Percentiles rank a stretch among this genome's conserved stretches.
Evolutionary conservation across 2,113 vertebrate species (phyloP).

Genomic region (Grus americana): DNA sequence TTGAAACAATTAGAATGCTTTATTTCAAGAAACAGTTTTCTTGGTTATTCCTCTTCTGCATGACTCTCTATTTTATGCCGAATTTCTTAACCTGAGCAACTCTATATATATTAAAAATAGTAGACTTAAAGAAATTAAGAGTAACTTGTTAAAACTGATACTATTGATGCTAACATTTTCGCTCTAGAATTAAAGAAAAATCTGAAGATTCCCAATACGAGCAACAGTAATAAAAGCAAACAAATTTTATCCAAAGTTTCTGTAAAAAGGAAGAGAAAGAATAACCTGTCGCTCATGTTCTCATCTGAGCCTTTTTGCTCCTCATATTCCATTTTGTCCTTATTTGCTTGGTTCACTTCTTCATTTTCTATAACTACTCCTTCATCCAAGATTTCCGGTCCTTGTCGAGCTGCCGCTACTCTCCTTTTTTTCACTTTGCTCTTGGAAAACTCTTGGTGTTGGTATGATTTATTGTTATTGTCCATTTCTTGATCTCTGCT

Average conservation of each 20-base stretch:
- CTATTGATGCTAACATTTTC: neutral
- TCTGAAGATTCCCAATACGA: neutral
- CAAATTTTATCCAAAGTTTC: neutral
- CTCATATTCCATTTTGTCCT: constrained; percentile 96
- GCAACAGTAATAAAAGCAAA: neutral
- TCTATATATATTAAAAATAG: neutral
- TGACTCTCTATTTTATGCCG: neutral
- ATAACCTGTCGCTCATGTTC: constrained; percentile 99
- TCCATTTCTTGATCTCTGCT: constrained; percentile 79
- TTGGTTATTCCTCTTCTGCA: neutral
- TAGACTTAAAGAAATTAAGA: neutral
- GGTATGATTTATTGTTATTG: constrained; percentile 71
- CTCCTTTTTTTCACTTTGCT: constrained; percentile 92
- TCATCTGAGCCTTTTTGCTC: constrained; percentile 96
- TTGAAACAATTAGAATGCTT: neutral
- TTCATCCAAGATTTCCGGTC: constrained; percentile 80
- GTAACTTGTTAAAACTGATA: neutral
- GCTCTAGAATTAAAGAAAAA: neutral
- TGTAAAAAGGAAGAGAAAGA: constrained; percentile 49
- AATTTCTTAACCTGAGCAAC: neutral
- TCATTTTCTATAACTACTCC: constrained; percentile 81
- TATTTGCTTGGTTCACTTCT: constrained; percentile 76
- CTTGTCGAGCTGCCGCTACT: constrained; percentile 78
- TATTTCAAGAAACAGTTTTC: neutral
- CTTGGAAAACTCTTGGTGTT: constrained; percentile 78